Conservation (phyloP, 2,113 vertebrate species). For the Bos indicus region DNA sequence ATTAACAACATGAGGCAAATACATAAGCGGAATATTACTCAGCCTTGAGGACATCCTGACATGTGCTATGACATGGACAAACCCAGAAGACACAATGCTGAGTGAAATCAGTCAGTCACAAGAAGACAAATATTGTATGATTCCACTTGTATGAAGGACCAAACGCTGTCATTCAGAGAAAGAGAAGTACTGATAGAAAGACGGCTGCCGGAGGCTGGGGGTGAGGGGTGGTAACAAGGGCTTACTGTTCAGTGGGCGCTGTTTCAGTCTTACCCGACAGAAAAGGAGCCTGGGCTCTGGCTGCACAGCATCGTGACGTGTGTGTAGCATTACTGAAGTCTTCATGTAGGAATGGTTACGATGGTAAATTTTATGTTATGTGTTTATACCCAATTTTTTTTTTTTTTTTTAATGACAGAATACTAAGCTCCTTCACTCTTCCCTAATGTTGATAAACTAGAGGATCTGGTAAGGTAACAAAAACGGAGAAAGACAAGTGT, state of each 20-base stretch:
- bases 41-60: neutral
- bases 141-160: neutral
- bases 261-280: neutral
- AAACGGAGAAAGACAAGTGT: neutral
- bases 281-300: neutral
- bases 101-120: neutral
- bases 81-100: neutral
- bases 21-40: rapidly evolving
- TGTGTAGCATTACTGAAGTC: neutral
- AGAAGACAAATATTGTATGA: neutral
- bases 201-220: rapidly evolving
- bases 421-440: neutral
- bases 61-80: neutral
- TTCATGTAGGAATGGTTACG: neutral
- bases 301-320: neutral
- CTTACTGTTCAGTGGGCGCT: neutral
- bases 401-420: neutral
- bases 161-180: neutral
- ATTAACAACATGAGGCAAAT: neutral
- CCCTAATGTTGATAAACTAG: neutral
- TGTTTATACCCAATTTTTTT: neutral
- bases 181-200: neutral
- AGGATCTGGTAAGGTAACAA: neutral
- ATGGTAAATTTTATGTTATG: neutral
- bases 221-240: neutral